Conservation (phyloP, 1,140 invertebrate species). For the Paracyclopina nana region DNA sequence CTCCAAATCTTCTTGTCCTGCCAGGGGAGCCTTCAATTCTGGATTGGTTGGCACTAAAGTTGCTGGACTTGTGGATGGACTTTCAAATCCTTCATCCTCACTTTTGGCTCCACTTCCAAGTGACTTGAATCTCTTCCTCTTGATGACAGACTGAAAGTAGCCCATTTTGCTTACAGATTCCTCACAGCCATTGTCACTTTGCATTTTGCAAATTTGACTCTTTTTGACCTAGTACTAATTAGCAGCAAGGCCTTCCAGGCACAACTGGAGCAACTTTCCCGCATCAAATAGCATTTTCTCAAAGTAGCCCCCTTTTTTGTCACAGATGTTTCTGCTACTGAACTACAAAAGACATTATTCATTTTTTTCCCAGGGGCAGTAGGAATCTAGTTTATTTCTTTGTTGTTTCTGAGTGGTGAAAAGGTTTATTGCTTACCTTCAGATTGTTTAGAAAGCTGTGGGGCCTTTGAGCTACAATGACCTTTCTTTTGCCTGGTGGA, state of each 20-base stretch:
- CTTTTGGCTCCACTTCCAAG: not conserved
- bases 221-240: no score
- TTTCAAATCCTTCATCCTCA: constrained; percentile 1
- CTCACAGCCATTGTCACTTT: no score
- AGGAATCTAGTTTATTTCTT: no score
- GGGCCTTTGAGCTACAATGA: not conserved
- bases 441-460: not conserved
- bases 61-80: not conserved
- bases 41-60: not conserved
- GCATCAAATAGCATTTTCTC: no score
- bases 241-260: no score
- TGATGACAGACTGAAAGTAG: not conserved
- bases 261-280: no score
- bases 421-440: no score
- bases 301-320: no score
- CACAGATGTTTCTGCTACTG: not conserved
- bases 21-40: not conserved
- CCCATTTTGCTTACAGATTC: not conserved
- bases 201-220: no score
- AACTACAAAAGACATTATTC: no score
- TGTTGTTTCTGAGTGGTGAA: no score
- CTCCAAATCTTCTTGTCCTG: not conserved
- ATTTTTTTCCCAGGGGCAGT: no score
- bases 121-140: not conserved
- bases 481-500: not conserved